phyloP scores from a whole-genome alignment of 2,888 invertebrate genomes.

The Tenodera sinensis region DNA sequence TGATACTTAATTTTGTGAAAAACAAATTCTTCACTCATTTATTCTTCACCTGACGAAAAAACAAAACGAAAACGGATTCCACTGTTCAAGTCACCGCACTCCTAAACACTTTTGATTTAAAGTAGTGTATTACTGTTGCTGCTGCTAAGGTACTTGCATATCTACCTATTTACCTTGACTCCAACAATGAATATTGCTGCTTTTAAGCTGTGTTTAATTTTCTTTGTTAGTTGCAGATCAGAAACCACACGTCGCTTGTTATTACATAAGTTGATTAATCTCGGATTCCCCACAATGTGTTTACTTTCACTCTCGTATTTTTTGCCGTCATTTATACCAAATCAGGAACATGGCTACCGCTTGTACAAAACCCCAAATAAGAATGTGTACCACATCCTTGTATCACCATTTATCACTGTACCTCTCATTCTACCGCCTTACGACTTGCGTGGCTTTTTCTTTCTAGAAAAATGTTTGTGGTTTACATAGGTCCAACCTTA shows the following conservation, averaged over 20 bases:
- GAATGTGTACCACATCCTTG: neutral
- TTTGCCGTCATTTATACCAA: neutral
- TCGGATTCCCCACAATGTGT: neutral
- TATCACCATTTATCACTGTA: neutral
- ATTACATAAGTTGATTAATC: neutral
- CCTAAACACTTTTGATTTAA: no score
- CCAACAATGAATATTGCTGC: neutral
- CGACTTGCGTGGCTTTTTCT: neutral
- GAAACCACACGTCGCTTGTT: neutral
- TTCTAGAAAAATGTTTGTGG: neutral
- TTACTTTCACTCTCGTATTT: neutral
- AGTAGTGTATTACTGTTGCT: no score
- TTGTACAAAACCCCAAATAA: neutral
- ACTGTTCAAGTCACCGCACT: no score
- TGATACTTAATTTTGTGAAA: no score
- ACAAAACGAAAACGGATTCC: no score
- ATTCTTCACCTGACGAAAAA: no score
- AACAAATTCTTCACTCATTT: no score
- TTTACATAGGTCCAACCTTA: neutral
- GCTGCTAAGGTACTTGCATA: no score
- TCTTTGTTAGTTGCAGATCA: neutral
- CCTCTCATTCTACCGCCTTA: neutral
- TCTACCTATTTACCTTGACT: no score
- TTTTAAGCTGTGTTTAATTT: neutral
- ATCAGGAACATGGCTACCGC: neutral